Percentiles rank a stretch among this genome's conserved stretches.
phyloP scores from a whole-genome alignment of 1,140 invertebrate genomes.

The Philaenus spumarius region DNA sequence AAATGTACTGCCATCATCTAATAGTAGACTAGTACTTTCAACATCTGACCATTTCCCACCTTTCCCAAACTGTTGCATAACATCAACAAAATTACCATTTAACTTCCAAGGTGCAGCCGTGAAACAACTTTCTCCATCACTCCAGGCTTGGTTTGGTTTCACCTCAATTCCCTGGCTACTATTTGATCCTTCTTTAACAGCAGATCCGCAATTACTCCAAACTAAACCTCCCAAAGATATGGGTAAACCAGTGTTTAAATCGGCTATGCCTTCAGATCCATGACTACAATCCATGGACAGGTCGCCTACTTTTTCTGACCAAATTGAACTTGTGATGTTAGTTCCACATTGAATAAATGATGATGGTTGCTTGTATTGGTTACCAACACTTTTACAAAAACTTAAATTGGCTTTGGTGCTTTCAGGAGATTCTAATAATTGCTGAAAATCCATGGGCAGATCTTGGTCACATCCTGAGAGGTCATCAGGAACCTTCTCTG shows the following conservation, averaged over 20 bases:
- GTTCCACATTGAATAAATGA: slow-evolving; percentile 39
- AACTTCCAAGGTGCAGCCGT: background rate
- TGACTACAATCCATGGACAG: slow-evolving; percentile 17
- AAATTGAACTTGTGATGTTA: slow-evolving; percentile 42
- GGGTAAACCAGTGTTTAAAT: background rate
- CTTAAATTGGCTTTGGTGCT: slow-evolving; percentile 18
- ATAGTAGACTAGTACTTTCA: slow-evolving; percentile 19
- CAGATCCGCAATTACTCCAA: background rate
- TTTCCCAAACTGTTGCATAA: background rate
- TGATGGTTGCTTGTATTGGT: slow-evolving; percentile 9
- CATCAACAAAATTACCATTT: background rate
- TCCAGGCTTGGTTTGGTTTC: background rate
- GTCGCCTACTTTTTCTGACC: slow-evolving; percentile 34
- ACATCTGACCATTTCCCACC: slow-evolving; percentile 20
- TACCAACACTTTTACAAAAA: background rate
- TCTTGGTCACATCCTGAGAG: slow-evolving; percentile 48
- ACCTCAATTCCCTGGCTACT: background rate
- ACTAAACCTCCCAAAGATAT: background rate
- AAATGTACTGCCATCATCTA: slow-evolving; percentile 21
- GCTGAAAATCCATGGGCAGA: slow-evolving; percentile 49
- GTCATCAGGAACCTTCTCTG: slow-evolving; percentile 39
- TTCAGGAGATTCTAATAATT: slow-evolving; percentile 47
- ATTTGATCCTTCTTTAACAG: background rate
- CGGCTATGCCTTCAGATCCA: background rate
- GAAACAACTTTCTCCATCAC: background rate